Evolutionary conservation across 2,888 invertebrate species (phyloP).

Genomic region (Caenorhabditis imperialis): DNA sequence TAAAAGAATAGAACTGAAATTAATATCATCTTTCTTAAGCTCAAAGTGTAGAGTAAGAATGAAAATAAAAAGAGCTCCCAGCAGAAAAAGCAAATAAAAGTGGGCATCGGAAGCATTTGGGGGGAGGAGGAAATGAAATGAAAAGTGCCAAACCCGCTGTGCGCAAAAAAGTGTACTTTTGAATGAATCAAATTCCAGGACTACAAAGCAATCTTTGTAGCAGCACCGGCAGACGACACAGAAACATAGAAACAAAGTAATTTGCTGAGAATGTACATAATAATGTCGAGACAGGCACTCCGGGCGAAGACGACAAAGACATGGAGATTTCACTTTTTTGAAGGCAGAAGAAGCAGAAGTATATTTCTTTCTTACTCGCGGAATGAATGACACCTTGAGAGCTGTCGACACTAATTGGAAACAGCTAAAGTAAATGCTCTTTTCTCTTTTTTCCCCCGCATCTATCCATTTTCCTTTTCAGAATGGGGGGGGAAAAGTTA

Average conservation of each 20-base stretch:
- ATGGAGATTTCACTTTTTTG: conserved; percentile 42
- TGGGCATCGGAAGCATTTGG: conserved; percentile 35
- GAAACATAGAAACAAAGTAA: conserved; percentile 48
- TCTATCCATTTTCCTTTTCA: too few relatives aligned
- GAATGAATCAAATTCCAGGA: conserved; percentile 10
- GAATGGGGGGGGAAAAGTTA: too few relatives aligned
- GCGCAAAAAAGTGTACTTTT: not conserved
- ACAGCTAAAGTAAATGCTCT: too few relatives aligned
- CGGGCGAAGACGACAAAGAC: conserved; percentile 32
- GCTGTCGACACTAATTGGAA: conserved; percentile 34
- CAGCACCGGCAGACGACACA: conserved; percentile 5
- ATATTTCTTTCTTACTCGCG: too few relatives aligned
- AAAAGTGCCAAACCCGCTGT: conserved; percentile 7
- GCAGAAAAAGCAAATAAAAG: conserved; percentile 50
- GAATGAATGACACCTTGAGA: conserved; percentile 21
- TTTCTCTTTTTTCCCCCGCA: too few relatives aligned
- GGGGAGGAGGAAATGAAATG: conserved; percentile 7
- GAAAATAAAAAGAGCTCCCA: too few relatives aligned
- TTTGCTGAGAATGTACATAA: conserved; percentile 47
- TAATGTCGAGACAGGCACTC: conserved; percentile 38
- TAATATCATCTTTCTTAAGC: conserved; percentile 37
- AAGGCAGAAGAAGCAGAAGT: conserved; percentile 22
- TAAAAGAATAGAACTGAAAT: too few relatives aligned
- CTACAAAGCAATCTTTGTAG: conserved; percentile 2
- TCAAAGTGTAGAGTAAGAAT: too few relatives aligned